phyloP scores from a whole-genome alignment of 1,140 invertebrate genomes.

The Branchinecta lindahli region DNA sequence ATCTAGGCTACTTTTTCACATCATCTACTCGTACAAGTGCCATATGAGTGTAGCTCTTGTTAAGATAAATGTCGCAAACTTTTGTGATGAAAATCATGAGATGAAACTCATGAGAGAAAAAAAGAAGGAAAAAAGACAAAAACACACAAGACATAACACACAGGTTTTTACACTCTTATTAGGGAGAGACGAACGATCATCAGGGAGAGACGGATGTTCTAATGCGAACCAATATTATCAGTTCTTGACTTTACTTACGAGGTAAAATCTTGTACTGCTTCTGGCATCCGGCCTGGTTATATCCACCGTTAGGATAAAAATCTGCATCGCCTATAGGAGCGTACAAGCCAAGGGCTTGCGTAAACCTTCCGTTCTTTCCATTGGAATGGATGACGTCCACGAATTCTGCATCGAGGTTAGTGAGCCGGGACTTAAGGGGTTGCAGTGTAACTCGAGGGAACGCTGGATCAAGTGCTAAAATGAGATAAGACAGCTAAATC shows the following conservation, averaged over 20 bases:
- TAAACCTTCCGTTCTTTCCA: not conserved
- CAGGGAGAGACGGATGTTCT: not conserved
- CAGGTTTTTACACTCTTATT: not conserved
- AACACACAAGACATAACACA: not conserved
- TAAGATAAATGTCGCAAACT: not conserved
- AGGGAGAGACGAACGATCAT: not conserved
- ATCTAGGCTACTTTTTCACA: too few relatives aligned
- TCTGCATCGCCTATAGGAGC: slow-evolving; percentile 18
- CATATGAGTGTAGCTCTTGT: too few relatives aligned
- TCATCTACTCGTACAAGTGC: too few relatives aligned
- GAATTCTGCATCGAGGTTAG: slow-evolving; percentile 13
- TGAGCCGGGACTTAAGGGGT: slow-evolving; percentile 44
- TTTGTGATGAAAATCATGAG: not conserved
- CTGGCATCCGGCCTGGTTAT: slow-evolving; percentile 32
- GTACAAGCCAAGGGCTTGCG: slow-evolving; percentile 10
- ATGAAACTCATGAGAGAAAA: not conserved
- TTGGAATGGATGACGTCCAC: slow-evolving; percentile 20
- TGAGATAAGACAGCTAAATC: too few relatives aligned
- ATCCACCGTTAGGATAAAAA: slow-evolving; percentile 21
- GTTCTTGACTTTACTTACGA: not conserved
- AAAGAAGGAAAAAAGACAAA: not conserved
- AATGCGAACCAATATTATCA: not conserved
- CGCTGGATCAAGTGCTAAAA: slow-evolving; percentile 66
- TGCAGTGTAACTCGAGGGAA: slow-evolving; percentile 76
- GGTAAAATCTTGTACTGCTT: slow-evolving; percentile 28